Conservation (phyloP, 2,113 vertebrate species). For the Apteryx mantelli region DNA sequence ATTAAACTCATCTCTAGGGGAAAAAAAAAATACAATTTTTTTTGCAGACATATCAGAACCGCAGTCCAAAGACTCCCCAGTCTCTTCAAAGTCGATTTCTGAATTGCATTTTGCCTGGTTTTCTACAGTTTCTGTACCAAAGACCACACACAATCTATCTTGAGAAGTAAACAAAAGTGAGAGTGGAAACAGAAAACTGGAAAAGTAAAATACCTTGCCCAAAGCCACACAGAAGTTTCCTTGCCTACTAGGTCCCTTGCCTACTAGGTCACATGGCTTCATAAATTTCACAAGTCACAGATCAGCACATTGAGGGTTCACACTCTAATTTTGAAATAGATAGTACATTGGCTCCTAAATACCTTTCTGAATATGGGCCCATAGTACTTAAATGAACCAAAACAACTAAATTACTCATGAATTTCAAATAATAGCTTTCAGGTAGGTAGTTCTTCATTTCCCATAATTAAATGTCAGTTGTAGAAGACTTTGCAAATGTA, state of each 20-base stretch:
- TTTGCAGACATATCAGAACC: background rate
- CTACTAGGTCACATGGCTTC: fast-evolving
- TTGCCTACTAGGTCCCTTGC: background rate
- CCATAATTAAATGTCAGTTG: background rate
- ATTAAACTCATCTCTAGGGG: background rate
- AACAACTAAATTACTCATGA: background rate
- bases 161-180: background rate
- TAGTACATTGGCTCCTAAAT: fast-evolving
- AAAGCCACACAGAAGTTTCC: fast-evolving
- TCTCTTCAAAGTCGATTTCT: background rate
- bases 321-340: fast-evolving
- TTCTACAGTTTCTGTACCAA: fast-evolving
- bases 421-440: background rate
- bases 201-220: background rate
- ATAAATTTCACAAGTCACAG: background rate
- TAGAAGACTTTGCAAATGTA: background rate
- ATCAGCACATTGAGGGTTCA: fast-evolving
- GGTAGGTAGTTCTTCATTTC: background rate
- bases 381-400: background rate
- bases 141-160: background rate
- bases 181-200: background rate
- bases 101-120: background rate
- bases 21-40: fast-evolving
- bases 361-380: background rate
- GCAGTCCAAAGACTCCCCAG: background rate